Percentiles rank a stretch among this genome's conserved stretches.
These are phyloP conservation scores for Phycodurus eques DNA, from an alignment of 2,113 vertebrate species.

Conservation along the genomic window DNA sequence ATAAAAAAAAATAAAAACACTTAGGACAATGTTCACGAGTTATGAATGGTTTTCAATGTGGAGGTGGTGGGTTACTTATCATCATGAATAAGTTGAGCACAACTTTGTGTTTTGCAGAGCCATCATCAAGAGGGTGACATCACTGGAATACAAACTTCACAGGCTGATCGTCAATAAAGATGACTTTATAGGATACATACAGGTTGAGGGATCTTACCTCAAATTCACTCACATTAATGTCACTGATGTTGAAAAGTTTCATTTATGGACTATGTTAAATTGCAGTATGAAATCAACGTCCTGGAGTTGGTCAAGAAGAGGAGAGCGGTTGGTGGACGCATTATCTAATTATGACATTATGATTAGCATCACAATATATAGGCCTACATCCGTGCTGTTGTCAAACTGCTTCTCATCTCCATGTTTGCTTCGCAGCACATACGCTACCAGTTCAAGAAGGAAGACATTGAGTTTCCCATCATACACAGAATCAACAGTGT, in stretches of 20 bases:
- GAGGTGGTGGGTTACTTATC: too few species aligned
- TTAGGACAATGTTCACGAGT: background rate
- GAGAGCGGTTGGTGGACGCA: conserved; percentile 79
- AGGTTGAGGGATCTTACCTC: conserved; percentile 67
- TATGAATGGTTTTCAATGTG: background rate
- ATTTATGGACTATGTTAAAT: conserved; percentile 1
- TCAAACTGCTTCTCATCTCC: background rate
- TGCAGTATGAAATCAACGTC: conserved; percentile 91
- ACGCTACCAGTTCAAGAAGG: conserved; percentile 87
- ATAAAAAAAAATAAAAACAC: background rate
- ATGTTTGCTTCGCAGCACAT: conserved; percentile 73
- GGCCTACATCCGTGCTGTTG: background rate
- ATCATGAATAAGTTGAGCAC: background rate
- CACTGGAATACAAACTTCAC: conserved; percentile 92
- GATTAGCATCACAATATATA: too few species aligned
- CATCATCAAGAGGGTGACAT: conserved; percentile 84
- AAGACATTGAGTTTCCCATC: conserved; percentile 90
- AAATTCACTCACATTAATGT: background rate
- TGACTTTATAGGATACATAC: conserved; percentile 88
- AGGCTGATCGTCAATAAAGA: conserved; percentile 83
- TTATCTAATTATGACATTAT: background rate
- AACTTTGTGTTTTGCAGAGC: conserved; percentile 68
- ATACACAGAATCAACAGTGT: conserved; percentile 81
- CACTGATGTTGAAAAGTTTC: background rate
- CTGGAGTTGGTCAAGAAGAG: conserved; percentile 92